phyloP scores from a whole-genome alignment of 1,140 invertebrate species.

The Lordiphosa clarofinis region DNA sequence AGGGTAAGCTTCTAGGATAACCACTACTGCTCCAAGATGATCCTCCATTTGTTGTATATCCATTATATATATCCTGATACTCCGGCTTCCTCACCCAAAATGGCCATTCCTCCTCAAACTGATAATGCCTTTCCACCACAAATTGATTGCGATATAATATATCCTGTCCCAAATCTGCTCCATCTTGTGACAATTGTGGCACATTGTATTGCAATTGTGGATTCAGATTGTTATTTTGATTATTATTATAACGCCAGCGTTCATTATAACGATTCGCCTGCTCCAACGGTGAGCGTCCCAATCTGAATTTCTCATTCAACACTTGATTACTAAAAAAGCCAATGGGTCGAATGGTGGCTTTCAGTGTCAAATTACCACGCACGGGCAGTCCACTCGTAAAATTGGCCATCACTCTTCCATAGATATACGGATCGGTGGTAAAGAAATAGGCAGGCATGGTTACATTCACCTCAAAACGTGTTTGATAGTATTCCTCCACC shows the following conservation, averaged over 20 bases:
- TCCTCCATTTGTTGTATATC: not conserved
- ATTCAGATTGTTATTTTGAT: slow-evolving; percentile 58
- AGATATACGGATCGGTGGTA: slow-evolving; percentile 89
- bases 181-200: slow-evolving; percentile 50
- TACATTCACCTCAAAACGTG: slow-evolving; percentile 95
- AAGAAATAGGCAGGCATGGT: slow-evolving; percentile 97
- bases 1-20: slow-evolving; percentile 82
- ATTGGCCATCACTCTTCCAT: slow-evolving; percentile 94
- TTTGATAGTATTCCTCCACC: slow-evolving; percentile 97
- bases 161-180: slow-evolving; percentile 57
- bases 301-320: slow-evolving; percentile 73
- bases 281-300: slow-evolving; percentile 70
- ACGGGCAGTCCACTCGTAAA: slow-evolving; percentile 93
- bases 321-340: slow-evolving; percentile 81
- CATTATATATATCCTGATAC: slow-evolving; percentile 52
- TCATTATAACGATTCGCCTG: slow-evolving; percentile 56
- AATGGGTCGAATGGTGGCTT: slow-evolving; percentile 87
- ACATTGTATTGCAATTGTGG: slow-evolving; percentile 48
- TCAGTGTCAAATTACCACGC: slow-evolving; percentile 91
- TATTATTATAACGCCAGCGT: slow-evolving; percentile 58
- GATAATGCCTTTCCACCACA: slow-evolving; percentile 86
- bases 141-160: slow-evolving; percentile 81
- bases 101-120: slow-evolving; percentile 89
- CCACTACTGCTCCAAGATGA: slow-evolving; percentile 25
- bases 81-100: slow-evolving; percentile 86